Conservation (phyloP, 2,113 vertebrate genomes). For the Nycticorax nycticorax region DNA sequence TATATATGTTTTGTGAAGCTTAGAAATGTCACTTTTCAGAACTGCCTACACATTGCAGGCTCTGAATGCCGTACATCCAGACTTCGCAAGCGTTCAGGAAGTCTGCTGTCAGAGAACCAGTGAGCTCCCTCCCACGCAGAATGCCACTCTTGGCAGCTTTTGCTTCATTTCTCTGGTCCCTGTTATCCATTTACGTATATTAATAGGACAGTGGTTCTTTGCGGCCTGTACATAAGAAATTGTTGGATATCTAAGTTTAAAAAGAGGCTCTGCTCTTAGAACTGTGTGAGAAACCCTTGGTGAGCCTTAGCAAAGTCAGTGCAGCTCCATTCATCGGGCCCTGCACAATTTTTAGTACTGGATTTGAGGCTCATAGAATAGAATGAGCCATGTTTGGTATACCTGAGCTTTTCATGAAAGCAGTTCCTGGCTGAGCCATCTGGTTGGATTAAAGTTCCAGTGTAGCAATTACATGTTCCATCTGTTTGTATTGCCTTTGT, state of each 20-base stretch:
- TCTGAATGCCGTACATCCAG: neutral
- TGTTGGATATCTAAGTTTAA: neutral
- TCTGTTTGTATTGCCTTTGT: conserved; percentile 32
- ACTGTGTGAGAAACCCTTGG: neutral
- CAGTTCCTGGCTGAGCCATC: conserved; percentile 35
- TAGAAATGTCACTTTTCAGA: conserved; percentile 23
- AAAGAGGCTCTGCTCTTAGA: neutral
- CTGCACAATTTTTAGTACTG: neutral
- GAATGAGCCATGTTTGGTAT: neutral
- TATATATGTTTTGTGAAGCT: neutral
- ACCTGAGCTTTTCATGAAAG: conserved; percentile 20
- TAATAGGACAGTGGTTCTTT: neutral
- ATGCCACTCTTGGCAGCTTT: neutral
- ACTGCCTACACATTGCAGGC: neutral
- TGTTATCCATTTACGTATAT: neutral
- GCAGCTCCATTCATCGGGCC: neutral
- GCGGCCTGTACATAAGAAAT: neutral
- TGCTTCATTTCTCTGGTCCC: neutral
- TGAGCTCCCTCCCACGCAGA: neutral
- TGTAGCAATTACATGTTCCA: conserved; percentile 11
- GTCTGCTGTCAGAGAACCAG: conserved; percentile 1
- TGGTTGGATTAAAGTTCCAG: conserved; percentile 35
- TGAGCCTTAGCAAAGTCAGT: neutral
- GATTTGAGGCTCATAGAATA: neutral
- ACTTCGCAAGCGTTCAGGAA: neutral